Percentiles rank a stretch among this genome's conserved stretches.
Conservation (phyloP, 2,797 vertebrate species). For the Protonibea diacanthus region DNA sequence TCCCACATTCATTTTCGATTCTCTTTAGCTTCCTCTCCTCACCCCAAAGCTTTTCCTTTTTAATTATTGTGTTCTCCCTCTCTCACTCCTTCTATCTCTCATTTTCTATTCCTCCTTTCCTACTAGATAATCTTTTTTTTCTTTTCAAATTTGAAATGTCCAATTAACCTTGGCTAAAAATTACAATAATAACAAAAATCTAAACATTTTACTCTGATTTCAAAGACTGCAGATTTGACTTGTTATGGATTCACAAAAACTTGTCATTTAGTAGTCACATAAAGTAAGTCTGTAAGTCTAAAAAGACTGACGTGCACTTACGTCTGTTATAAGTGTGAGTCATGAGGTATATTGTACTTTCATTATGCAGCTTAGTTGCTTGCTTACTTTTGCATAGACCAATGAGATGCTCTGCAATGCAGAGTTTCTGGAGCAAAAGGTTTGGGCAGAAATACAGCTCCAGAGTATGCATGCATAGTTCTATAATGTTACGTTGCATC, state of each 20-base stretch:
- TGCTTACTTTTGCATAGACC: not conserved
- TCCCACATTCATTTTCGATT: slow-evolving; percentile 10
- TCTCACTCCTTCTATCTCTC: not conserved
- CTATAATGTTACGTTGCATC: too few relatives aligned
- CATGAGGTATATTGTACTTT: not conserved
- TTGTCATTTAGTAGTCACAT: not conserved
- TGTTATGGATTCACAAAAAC: slow-evolving; percentile 1
- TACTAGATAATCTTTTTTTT: not conserved
- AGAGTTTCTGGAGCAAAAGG: not conserved
- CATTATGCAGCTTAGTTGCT: not conserved
- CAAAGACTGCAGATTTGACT: not conserved
- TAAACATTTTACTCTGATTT: not conserved
- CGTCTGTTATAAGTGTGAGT: not conserved
- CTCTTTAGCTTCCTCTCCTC: slow-evolving; percentile 1
- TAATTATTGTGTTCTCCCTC: not conserved
- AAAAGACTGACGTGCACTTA: not conserved
- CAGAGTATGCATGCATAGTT: too few relatives aligned
- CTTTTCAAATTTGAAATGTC: not conserved
- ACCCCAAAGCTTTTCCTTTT: slow-evolving; percentile 10
- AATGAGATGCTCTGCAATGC: not conserved
- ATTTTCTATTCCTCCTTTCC: not conserved
- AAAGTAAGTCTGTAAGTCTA: not conserved
- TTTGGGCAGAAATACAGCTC: too few relatives aligned
- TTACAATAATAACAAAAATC: not conserved
- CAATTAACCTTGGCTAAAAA: not conserved